Evolutionary conservation across 2,797 vertebrate genomes (phyloP).

Genomic region (Anolis apletophallus): DNA sequence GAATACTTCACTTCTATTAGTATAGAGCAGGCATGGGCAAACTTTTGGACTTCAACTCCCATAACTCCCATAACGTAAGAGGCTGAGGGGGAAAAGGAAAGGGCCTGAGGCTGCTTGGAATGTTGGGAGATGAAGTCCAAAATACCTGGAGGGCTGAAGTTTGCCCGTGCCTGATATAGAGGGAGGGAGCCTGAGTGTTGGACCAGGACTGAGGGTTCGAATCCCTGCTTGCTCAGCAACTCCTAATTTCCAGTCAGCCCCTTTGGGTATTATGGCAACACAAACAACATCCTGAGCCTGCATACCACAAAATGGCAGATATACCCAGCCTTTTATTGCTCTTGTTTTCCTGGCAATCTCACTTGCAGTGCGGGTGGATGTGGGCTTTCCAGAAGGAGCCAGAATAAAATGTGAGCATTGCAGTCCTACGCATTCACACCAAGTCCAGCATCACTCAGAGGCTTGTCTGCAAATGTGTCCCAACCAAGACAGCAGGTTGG

Average conservation of each 20-base stretch:
- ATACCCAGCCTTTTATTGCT: too few species aligned
- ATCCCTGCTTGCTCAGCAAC: background rate
- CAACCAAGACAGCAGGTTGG: background rate
- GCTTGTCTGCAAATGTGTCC: background rate
- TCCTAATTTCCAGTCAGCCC: background rate
- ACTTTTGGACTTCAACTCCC: background rate
- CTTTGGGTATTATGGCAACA: background rate
- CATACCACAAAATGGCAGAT: background rate
- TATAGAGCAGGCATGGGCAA: background rate
- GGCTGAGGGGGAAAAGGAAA: too few species aligned
- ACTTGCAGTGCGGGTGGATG: background rate
- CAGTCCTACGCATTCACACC: too few species aligned
- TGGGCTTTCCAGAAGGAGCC: background rate
- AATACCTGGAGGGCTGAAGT: too few species aligned
- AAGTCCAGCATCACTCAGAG: too few species aligned
- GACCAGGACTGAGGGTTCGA: too few species aligned
- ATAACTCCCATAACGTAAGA: too few species aligned
- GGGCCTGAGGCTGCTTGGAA: too few species aligned
- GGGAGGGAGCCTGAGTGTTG: too few species aligned
- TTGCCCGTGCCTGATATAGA: too few species aligned
- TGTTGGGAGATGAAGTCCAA: too few species aligned
- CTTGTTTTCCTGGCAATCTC: background rate
- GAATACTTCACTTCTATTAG: background rate
- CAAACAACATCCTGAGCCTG: background rate
- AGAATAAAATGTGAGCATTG: background rate